Base-by-base conservation (phyloP, 30 jellyfish, hydroid and myxozoan species). In the Hydra vulgaris region DNA sequence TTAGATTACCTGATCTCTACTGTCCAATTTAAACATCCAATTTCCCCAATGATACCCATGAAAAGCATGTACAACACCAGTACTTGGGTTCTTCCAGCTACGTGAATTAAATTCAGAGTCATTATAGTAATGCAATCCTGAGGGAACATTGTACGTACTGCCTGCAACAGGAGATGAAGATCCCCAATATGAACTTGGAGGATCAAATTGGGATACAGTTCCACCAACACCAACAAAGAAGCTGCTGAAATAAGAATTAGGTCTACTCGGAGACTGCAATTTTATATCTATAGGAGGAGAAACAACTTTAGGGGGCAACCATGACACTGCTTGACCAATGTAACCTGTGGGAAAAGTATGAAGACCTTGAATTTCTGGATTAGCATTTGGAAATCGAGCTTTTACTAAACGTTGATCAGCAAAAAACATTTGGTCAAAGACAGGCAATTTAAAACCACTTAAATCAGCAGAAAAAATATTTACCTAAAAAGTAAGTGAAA, bases 131-230 rank as follows among this genome's bases (percentile, higher is more conserved):
- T 82, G 88, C 74, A 94, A 67, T 12, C 99, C 99, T 5, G 92
- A 61, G 19, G 99, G 99, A 27, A 94, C 96, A 26, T 70, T 73
- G 68, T 94, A 94, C 0, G 95, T 88, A 27, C 91, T 24, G n/a
- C 99, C 99, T 7, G 96, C 99, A 8, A 95, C 96, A 0, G 99
- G 99, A 19, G 82, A 21, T 54, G 54, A 73, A 7, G 94, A 85
- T 22, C 95, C 99, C 99, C 99, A 94, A 70, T 94, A 94, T 0
- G 99, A 94, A 24, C 74, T 83, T 71, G 99, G 96, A 26, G 99
- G 99, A 69, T 94, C 85, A 80, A 80, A 94, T 67, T 87, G 95
- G 16, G 86, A 70, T 24, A 94, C 99, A 18, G 96, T 91, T 0
- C 96, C 99, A 21, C 92, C 99, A 76, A 94, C 76, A 12, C 99